Evolutionary conservation across 2,797 vertebrate species (phyloP).

Genomic region (Triplophysa yarkandensis): DNA sequence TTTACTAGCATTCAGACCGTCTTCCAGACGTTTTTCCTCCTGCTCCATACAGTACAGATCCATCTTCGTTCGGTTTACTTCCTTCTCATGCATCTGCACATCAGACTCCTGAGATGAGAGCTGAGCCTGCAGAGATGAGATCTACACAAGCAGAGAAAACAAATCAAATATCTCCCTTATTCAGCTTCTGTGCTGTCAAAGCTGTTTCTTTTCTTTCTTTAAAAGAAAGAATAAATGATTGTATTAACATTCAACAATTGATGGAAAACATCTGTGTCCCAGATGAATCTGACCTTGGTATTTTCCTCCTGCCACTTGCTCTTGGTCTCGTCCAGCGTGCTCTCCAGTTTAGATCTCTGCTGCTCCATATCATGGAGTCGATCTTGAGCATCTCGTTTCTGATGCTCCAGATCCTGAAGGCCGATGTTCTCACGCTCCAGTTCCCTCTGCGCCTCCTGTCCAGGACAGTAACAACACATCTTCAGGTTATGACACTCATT

Average conservation of each 20-base stretch:
- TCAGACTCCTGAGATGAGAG: conserved; percentile 90
- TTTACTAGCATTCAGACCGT: conserved; percentile 86
- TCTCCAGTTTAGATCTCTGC: conserved; percentile 92
- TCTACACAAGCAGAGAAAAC: conserved; percentile 70
- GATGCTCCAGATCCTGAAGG: conserved; percentile 86
- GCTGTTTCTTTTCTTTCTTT: not conserved
- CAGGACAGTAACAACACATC: not conserved
- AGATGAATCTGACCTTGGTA: conserved; percentile 76
- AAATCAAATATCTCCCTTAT: too few species aligned
- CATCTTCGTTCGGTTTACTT: conserved; percentile 81
- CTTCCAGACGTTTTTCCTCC: conserved; percentile 91
- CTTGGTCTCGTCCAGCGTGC: conserved; percentile 87
- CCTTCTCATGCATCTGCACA: conserved; percentile 87
- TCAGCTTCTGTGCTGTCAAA: too few species aligned
- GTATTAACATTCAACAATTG: not conserved
- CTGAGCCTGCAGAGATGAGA: conserved; percentile 89
- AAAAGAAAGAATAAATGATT: not conserved
- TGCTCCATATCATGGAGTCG: conserved; percentile 95
- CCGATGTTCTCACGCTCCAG: conserved; percentile 86
- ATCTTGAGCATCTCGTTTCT: conserved; percentile 89
- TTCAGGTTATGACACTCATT: not conserved
- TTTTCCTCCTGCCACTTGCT: conserved; percentile 92
- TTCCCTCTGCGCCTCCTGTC: conserved; percentile 87
- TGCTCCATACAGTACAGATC: conserved; percentile 89
- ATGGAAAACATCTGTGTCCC: conserved; percentile 32